These are phyloP conservation scores for Sericinus montela DNA, from an alignment of 2,888 invertebrate genomes.

Conservation along the genomic window DNA sequence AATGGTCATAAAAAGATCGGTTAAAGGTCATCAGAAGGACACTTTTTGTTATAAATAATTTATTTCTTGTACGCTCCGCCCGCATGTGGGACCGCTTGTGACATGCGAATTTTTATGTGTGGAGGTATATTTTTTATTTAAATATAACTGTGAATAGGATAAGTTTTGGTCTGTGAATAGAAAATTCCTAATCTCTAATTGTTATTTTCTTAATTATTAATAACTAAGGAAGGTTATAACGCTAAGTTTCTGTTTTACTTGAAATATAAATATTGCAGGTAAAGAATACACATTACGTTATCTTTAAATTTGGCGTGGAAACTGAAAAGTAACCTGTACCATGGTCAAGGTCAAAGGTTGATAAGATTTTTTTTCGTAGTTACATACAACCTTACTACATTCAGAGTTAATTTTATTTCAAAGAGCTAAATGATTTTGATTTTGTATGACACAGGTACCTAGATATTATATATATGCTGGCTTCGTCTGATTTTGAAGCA, in stretches of 20 bases:
- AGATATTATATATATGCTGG: too few species aligned
- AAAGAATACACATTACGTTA: slow-evolving; percentile 3
- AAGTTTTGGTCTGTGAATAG: too few species aligned
- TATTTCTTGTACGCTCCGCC: slow-evolving; percentile 41
- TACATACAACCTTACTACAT: neutral
- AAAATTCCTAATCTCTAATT: too few species aligned
- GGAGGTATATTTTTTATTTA: neutral
- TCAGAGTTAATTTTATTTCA: neutral
- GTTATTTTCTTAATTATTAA: too few species aligned
- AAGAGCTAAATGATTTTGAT: slow-evolving; percentile 29
- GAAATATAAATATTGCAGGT: too few species aligned
- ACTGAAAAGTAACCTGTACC: slow-evolving; percentile 8
- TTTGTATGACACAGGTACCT: slow-evolving; percentile 21
- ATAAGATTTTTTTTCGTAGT: slow-evolving; percentile 1
- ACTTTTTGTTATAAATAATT: slow-evolving; percentile 57
- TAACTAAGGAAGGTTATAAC: too few species aligned
- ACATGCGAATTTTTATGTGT: slow-evolving; percentile 20
- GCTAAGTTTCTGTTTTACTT: neutral
- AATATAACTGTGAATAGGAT: too few species aligned
- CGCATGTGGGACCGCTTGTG: slow-evolving; percentile 28
- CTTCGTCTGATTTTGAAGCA: too few species aligned
- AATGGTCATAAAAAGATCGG: slow-evolving; percentile 42
- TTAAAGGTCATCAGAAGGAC: slow-evolving; percentile 71
- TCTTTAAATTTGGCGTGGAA: slow-evolving; percentile 5
- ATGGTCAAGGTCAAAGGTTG: slow-evolving; percentile 12